A percentile compares a stretch with the other conserved stretches of the same genome.
These are phyloP conservation scores for Pteropus rufus DNA, from an alignment of 2,797 vertebrate species.

Conservation along the genomic window DNA sequence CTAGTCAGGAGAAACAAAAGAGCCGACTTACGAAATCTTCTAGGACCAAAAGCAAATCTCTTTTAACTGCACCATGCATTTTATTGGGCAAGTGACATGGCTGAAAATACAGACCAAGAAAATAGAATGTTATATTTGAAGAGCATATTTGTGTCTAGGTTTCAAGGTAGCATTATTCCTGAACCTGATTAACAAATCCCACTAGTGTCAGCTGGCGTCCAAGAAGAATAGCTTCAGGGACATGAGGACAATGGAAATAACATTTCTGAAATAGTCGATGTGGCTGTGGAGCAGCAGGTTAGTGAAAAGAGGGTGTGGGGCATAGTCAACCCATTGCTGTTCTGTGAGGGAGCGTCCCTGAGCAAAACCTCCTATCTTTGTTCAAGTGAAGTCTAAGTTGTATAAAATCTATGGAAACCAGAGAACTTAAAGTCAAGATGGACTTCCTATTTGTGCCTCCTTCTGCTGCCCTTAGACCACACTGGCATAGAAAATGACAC, in stretches of 20 bases:
- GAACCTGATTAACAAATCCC: neutral
- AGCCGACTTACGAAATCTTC: slow-evolving; percentile 71
- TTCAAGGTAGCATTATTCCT: slow-evolving; percentile 7
- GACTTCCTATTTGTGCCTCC: slow-evolving; percentile 15
- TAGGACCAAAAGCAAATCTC: slow-evolving; percentile 64
- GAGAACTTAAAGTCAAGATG: slow-evolving; percentile 60
- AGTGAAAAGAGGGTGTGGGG: neutral
- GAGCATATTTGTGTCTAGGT: neutral
- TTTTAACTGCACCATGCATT: neutral
- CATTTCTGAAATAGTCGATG: neutral
- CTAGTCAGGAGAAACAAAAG: slow-evolving; percentile 53
- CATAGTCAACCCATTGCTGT: neutral
- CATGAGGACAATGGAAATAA: neutral
- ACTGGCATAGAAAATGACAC: neutral
- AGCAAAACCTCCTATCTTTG: slow-evolving; percentile 33
- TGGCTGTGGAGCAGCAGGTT: neutral
- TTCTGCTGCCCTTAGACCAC: neutral
- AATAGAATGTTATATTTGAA: neutral
- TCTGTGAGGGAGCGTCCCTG: neutral
- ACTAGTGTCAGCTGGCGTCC: neutral
- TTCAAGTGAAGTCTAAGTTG: neutral
- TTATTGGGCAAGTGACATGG: slow-evolving; percentile 43
- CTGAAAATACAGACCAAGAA: slow-evolving; percentile 46
- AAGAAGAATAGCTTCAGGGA: neutral
- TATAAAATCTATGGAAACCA: slow-evolving; percentile 59